Percentiles rank a stretch among this genome's conserved stretches.
Conservation (phyloP, 2,797 vertebrate genomes). For the Epinephelus malabaricus region DNA sequence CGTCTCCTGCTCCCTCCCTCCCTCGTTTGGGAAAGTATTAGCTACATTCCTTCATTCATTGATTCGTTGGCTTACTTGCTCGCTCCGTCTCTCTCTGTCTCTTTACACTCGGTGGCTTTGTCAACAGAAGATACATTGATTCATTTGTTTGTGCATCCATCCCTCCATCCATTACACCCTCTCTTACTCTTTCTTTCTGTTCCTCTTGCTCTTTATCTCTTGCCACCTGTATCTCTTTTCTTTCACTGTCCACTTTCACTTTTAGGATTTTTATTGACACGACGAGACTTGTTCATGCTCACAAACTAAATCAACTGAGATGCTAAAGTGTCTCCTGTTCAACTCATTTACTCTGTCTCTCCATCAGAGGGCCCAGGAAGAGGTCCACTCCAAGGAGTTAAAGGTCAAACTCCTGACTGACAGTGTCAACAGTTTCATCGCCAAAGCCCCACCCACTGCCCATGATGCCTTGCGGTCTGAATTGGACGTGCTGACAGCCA, state of each 20-base stretch:
- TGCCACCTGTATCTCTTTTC: conserved; percentile 20
- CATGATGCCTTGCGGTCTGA: conserved; percentile 95
- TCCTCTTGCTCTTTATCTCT: conserved; percentile 25
- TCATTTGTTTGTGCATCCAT: conserved; percentile 55
- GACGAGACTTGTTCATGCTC: background rate
- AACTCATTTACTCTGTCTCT: background rate
- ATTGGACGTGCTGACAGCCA: conserved; percentile 91
- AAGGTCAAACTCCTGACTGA: conserved; percentile 97
- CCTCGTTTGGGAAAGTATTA: conserved; percentile 35
- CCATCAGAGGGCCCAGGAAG: conserved; percentile 94
- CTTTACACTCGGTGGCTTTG: conserved; percentile 58
- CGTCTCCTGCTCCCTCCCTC: conserved; percentile 19
- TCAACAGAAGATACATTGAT: conserved; percentile 66
- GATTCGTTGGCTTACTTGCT: conserved; percentile 45
- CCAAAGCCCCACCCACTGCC: conserved; percentile 92
- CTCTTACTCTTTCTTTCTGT: background rate
- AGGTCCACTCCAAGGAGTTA: conserved; percentile 94
- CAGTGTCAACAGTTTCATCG: conserved; percentile 94
- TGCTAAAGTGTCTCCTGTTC: background rate
- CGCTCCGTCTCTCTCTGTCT: conserved; percentile 34
- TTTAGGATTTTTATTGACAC: background rate
- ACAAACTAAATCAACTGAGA: background rate
- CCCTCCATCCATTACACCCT: conserved; percentile 30
- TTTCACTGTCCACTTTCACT: background rate
- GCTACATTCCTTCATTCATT: conserved; percentile 52